Evolutionary conservation across 2,888 invertebrate genomes (phyloP).

Genomic region (Cantharis rufa): DNA sequence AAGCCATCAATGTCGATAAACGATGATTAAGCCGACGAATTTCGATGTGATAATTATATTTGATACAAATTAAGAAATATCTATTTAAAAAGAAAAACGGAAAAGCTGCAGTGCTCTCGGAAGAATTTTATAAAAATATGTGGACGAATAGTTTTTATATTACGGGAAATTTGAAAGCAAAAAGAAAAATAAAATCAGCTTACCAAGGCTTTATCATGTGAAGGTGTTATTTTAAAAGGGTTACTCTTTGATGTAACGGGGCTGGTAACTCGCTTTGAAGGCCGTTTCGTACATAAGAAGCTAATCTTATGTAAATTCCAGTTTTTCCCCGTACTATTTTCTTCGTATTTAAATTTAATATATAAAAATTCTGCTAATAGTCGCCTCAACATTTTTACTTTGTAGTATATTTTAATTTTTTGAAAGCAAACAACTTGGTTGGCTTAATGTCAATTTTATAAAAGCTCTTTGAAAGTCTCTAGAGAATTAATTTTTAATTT

Average conservation of each 20-base stretch:
- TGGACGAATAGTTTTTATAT: background rate
- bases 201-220: background rate
- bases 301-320: background rate
- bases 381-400: background rate
- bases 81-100: no score
- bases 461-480: background rate
- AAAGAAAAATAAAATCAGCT: background rate
- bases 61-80: background rate
- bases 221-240: background rate
- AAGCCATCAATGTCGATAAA: background rate
- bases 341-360: background rate
- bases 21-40: background rate
- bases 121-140: background rate
- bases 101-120: background rate
- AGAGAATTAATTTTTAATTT: background rate
- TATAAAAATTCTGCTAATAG: background rate
- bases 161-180: background rate
- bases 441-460: background rate
- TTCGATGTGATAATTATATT: background rate
- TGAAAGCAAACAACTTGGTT: background rate
- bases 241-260: background rate
- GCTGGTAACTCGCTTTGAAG: background rate
- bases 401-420: background rate
- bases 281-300: background rate
- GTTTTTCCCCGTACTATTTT: background rate